These are phyloP conservation scores for Tetrax tetrax DNA, from an alignment of 2,113 vertebrate genomes.

Conservation along the genomic window DNA sequence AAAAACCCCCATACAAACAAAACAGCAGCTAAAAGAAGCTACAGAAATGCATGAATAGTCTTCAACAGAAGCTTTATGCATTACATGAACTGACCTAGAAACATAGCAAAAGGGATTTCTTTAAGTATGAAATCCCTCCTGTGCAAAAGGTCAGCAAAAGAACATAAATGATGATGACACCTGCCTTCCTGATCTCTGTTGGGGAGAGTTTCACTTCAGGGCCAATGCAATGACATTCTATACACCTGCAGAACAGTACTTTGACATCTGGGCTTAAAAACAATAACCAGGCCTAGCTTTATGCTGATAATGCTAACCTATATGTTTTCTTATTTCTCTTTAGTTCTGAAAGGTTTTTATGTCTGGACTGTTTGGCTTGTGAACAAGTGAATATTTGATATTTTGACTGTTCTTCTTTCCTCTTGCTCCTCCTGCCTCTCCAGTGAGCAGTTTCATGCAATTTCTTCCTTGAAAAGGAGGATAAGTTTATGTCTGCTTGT, in stretches of 20 bases:
- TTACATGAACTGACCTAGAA: constrained; percentile 32
- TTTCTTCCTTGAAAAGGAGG: neutral
- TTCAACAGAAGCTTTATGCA: neutral
- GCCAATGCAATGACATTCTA: neutral
- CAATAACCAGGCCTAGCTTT: neutral
- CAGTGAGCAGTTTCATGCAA: neutral
- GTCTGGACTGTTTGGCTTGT: neutral
- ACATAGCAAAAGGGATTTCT: neutral
- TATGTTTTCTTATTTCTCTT: neutral
- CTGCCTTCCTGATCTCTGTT: neutral
- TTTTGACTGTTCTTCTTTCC: neutral
- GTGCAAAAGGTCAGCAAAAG: neutral
- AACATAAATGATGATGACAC: neutral
- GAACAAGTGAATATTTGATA: neutral
- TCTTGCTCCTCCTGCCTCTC: neutral
- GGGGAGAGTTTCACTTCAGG: neutral
- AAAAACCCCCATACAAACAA: neutral
- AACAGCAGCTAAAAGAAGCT: neutral
- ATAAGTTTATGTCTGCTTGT: neutral
- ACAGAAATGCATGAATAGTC: neutral
- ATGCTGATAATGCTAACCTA: neutral
- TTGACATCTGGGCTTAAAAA: neutral
- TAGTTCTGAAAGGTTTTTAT: neutral
- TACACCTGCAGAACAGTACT: neutral
- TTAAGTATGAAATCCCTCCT: neutral